Evolutionary conservation across 2,113 vertebrate genomes (phyloP).

Genomic region (Tinamus guttatus): DNA sequence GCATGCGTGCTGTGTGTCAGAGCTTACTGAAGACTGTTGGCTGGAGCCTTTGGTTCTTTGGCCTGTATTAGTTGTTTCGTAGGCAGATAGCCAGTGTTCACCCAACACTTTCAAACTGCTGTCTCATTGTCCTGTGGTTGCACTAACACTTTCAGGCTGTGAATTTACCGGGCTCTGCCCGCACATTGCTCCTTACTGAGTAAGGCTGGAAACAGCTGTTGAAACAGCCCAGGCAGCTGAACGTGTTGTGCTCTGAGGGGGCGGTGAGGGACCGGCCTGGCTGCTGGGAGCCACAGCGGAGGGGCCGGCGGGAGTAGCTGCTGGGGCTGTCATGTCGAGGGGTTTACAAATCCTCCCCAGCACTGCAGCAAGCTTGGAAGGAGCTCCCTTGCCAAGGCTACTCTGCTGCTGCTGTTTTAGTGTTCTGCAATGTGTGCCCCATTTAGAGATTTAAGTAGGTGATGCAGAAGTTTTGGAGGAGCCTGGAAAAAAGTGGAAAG

Average conservation of each 20-base stretch:
- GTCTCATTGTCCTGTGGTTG: neutral
- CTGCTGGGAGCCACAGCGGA: neutral
- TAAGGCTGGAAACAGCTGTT: neutral
- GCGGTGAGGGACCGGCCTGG: too few relatives aligned
- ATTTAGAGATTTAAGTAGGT: neutral
- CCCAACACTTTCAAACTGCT: neutral
- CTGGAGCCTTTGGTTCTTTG: neutral
- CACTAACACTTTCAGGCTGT: neutral
- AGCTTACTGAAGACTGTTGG: neutral
- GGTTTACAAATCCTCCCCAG: neutral
- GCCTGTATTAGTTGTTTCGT: neutral
- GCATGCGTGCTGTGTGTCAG: neutral
- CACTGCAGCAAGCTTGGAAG: neutral
- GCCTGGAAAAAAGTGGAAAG: neutral
- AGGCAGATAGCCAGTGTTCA: neutral
- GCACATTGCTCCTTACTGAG: neutral
- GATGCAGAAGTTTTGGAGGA: neutral
- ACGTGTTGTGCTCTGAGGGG: neutral
- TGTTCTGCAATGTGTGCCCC: neutral
- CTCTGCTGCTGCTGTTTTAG: neutral
- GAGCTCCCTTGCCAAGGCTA: neutral
- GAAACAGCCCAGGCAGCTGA: neutral
- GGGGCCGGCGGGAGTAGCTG: too few relatives aligned
- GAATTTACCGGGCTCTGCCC: neutral
- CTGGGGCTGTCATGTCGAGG: neutral